Conservation (phyloP, 2,888 invertebrate genomes). For the Muscina levida region DNA sequence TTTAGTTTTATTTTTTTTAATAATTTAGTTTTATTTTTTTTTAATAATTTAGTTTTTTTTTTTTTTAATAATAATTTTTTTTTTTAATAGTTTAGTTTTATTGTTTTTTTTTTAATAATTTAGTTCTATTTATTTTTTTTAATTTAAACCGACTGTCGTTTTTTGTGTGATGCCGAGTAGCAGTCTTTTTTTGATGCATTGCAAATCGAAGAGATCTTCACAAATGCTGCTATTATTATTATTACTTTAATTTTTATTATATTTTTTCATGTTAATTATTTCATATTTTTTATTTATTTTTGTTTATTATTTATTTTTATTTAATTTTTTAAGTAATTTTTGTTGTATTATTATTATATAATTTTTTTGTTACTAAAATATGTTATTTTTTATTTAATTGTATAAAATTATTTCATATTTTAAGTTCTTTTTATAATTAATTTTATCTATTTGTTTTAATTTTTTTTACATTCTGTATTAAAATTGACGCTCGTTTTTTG, state of each 20-base stretch:
- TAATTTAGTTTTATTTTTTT: conserved; percentile 2
- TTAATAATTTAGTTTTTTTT: not conserved
- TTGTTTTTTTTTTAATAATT: not conserved
- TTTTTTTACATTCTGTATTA: not conserved
- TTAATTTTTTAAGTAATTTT: not conserved
- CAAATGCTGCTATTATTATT: too few relatives aligned
- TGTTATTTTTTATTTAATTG: not conserved
- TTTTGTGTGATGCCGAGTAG: too few relatives aligned
- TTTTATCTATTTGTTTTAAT: not conserved
- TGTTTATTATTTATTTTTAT: not conserved
- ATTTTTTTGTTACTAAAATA: not conserved
- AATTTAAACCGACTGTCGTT: too few relatives aligned
- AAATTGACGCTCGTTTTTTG: too few relatives aligned
- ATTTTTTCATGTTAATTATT: not conserved
- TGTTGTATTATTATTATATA: not conserved
- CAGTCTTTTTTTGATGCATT: too few relatives aligned
- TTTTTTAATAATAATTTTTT: conserved; percentile 23
- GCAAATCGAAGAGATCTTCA: too few relatives aligned
- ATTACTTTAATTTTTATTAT: not conserved
- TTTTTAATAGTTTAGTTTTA: not conserved
- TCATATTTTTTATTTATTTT: conserved; percentile 6
- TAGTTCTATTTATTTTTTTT: not conserved
- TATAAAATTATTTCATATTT: not conserved
- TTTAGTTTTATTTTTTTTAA: not conserved
- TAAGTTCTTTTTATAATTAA: not conserved